Percentiles rank a stretch among this genome's conserved stretches.
Conservation (phyloP, 2,797 vertebrate species). For the Choloepus didactylus region DNA sequence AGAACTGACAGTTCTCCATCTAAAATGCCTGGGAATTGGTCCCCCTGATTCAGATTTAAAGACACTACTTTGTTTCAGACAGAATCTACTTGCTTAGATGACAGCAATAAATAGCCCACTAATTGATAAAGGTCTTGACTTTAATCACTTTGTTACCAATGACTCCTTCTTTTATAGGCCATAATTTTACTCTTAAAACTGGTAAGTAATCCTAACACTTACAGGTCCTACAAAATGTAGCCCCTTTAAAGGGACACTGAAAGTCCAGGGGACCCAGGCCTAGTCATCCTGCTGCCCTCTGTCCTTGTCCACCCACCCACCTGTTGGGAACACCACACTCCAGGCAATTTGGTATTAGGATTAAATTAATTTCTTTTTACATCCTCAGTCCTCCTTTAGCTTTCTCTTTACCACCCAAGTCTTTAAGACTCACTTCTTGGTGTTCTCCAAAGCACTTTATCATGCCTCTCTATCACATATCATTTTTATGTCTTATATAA, state of each 20-base stretch:
- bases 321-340: not conserved
- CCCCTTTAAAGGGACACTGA: too few relatives aligned
- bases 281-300: not conserved
- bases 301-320: not conserved
- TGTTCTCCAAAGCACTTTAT: conserved; percentile 1
- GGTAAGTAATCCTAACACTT: not conserved
- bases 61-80: not conserved
- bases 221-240: not conserved
- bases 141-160: conserved; percentile 3
- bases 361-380: not conserved
- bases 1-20: not conserved
- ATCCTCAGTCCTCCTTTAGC: not conserved
- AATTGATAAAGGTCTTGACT: not conserved
- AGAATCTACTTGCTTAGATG: conserved; percentile 20
- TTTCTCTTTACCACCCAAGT: not conserved
- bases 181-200: conserved; percentile 6
- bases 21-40: not conserved
- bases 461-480: conserved; percentile 18
- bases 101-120: not conserved
- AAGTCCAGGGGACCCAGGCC: not conserved
- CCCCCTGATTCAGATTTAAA: conserved; percentile 49
- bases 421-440: not conserved
- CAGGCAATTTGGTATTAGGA: not conserved
- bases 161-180: conserved; percentile 25
- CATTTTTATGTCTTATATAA: conserved; percentile 59